Evolutionary conservation across 1,140 invertebrate genomes (phyloP).

Genomic region (Macrobrachium rosenbergii): DNA sequence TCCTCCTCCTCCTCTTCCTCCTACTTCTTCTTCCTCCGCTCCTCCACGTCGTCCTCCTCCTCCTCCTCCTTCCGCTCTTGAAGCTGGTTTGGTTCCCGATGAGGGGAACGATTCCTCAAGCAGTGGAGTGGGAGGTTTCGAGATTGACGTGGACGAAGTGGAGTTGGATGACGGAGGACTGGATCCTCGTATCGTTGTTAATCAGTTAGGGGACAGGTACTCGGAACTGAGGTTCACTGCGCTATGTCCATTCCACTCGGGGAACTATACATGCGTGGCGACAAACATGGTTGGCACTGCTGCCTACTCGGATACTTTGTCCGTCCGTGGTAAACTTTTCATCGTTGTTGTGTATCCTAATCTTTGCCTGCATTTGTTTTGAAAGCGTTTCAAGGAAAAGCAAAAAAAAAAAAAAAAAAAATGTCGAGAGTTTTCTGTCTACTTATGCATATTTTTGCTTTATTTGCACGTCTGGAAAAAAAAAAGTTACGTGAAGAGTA

Average conservation of each 20-base stretch:
- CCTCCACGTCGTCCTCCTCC: neutral
- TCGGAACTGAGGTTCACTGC: slow-evolving; percentile 55
- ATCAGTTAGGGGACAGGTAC: slow-evolving; percentile 60
- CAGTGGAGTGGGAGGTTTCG: slow-evolving; percentile 15
- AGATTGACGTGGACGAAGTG: slow-evolving; percentile 14
- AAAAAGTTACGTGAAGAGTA: neutral
- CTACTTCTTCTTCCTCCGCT: too few relatives aligned
- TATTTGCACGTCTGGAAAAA: neutral
- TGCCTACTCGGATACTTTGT: slow-evolving; percentile 43
- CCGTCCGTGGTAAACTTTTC: slow-evolving; percentile 49
- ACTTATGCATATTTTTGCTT: neutral
- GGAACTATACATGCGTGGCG: slow-evolving; percentile 73
- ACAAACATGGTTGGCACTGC: slow-evolving; percentile 53
- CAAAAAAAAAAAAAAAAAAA: too few relatives aligned
- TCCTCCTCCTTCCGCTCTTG: neutral
- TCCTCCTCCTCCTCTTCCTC: neutral
- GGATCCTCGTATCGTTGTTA: slow-evolving; percentile 56
- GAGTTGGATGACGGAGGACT: slow-evolving; percentile 7
- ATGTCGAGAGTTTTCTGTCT: too few relatives aligned
- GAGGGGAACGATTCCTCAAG: slow-evolving; percentile 3
- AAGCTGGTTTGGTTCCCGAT: slow-evolving; percentile 1
- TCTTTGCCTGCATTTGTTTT: neutral
- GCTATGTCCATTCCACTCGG: slow-evolving; percentile 68
- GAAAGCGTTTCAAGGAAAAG: neutral
- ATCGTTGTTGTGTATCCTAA: neutral